Evolutionary conservation across 1,140 invertebrate genomes (phyloP).

Genomic region (Pogonomyrmex barbatus): DNA sequence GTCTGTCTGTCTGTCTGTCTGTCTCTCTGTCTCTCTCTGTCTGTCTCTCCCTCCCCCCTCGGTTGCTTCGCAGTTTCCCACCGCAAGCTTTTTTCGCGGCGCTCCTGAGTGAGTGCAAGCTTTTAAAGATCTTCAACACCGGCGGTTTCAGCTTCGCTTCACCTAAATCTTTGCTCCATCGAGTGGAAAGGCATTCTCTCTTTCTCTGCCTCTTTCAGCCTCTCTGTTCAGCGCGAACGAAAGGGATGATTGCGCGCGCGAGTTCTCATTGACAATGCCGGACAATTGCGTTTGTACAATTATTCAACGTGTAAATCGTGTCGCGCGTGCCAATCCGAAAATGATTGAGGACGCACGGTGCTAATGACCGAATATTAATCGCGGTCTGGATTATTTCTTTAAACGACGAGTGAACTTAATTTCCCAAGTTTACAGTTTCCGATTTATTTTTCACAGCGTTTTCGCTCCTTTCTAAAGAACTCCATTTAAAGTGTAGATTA

Average conservation of each 20-base stretch:
- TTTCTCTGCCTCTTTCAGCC: not conserved
- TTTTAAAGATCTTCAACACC: constrained; percentile 75
- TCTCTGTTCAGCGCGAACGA: not conserved
- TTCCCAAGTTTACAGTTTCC: not conserved
- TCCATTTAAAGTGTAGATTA: not conserved
- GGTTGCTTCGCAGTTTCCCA: constrained; percentile 1
- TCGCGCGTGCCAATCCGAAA: constrained; percentile 12
- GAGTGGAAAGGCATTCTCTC: constrained; percentile 65
- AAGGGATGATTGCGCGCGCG: not conserved
- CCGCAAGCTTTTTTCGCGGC: constrained; percentile 35
- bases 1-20: not conserved
- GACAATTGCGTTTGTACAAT: constrained; percentile 29
- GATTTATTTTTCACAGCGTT: not conserved
- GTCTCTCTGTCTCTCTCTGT: not conserved
- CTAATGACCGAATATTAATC: constrained; percentile 20
- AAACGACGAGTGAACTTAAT: not conserved
- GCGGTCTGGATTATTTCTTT: constrained; percentile 4
- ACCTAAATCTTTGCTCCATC: constrained; percentile 76
- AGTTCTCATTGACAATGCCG: constrained; percentile 24
- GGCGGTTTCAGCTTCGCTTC: constrained; percentile 69
- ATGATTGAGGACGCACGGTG: not conserved
- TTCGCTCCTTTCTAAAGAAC: not conserved
- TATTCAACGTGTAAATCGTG: constrained; percentile 33
- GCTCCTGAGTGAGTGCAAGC: constrained; percentile 66
- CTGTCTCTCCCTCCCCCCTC: constrained; percentile 34